Evolutionary conservation across 2,797 vertebrate genomes (phyloP), one percentile per base, ranked within the genome.

Genomic region (Ibycter americanus): DNA sequence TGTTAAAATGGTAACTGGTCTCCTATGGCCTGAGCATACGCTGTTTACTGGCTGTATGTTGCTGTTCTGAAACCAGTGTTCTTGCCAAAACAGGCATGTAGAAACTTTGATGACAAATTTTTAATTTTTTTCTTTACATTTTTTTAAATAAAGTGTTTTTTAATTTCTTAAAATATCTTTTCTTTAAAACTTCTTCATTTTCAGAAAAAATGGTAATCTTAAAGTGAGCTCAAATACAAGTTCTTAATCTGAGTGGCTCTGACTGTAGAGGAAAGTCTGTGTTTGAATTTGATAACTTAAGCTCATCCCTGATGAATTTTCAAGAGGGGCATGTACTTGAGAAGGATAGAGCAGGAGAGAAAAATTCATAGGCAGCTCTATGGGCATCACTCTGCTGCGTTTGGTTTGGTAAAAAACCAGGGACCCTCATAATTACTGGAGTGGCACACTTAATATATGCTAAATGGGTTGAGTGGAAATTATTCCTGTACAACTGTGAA

Each of bases 101-200:
- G 32, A 34, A 66, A 54, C 11, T 34, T 12, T 68, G 36, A 52
- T 36, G 5, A 11, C 1, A 22, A 1, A 2, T 29, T 31, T 58
- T 56, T 9, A 6, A 8, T 34, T 2, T 10, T 73, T 52, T 21
- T 32, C 17, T 54, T 72, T n/a, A 23, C 20, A 3, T 21, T 26
- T 13, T 1, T 76, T 68, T 17, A 29, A 55, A 44, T 31, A n/a
- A 73, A 52, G 7, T 13, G 2, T 11, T 7, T 54, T 61, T 25
- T 11, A 40, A 25, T 4, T 14, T 49, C 4, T 72, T 49, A 4
- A 12, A 22, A 20, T 4, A 6, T 22, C 0, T 16, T 38, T 31
- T 3, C 1, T 56, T 54, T 12, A 5, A 2, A 12, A 2, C 29
- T 31, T 62, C 9, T 58, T 47, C 4, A 7, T 11, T 16, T 1